Evolutionary conservation across 92 coral and sea anemone genomes (phyloP), one percentile per base, ranked within the genome.

Genomic region (Pocillopora meandrina): DNA sequence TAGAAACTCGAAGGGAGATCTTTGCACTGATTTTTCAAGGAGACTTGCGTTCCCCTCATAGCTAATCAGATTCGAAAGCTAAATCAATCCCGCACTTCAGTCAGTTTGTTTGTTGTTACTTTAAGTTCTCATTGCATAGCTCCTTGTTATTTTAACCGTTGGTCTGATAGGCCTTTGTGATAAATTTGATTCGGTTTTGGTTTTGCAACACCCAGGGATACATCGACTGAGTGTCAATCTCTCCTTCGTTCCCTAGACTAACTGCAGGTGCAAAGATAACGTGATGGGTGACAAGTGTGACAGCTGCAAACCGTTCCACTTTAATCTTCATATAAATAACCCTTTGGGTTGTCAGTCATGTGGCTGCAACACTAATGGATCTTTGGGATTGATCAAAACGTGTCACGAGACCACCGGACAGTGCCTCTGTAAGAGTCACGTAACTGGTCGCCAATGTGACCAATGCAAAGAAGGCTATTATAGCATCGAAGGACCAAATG

Each of bases 391-490:
- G 80, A 89, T 95, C 69, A 86, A 80, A 57, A 69, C 90, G 61
- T 97, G 99, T 75, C 80, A 92, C 71, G 91, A 91, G 83, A 91
- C 60, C 13, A 69, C 83, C 65, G 99, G 99, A 61, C 92, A 92
- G 76, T 96, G 99, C 78, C 21, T 82, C 21, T 96, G 99, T 76
- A 96, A 96, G 82, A 78, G 89, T 76, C 93, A 95, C 87, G 98
- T 96, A 89, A 91, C 82, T 47, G 98, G 95, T 19, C 92, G 92
- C 1, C 82, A 69, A 11, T 96, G 99, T 75, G 92, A 90, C 7
- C 81, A 74, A 20, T 96, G 99, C 81, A 71, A 79, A 65, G 88
- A 85, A n/a, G 99, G 99, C 12, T 94, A 87, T 42, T 88, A 83
- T 68, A 67, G 83, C 61, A 74, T 92, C 77, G 66, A 78, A 78